Evolutionary conservation across 2,113 vertebrate genomes (phyloP).

Genomic region (Ginglymostoma cirratum): DNA sequence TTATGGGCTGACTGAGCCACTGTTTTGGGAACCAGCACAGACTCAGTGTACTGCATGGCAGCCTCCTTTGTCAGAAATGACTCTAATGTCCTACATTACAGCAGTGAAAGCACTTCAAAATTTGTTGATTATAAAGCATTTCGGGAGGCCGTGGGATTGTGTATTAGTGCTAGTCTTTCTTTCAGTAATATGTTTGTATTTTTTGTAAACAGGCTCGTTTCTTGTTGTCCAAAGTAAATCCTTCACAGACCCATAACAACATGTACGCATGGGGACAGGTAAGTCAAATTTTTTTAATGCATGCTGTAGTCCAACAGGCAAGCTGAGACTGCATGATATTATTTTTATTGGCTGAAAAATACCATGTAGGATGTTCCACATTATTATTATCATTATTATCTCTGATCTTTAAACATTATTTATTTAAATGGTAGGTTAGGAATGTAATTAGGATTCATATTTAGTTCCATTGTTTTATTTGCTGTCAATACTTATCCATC

Average conservation of each 20-base stretch:
- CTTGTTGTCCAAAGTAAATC: slow-evolving; percentile 95
- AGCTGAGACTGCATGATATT: neutral
- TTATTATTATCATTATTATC: neutral
- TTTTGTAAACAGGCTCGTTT: slow-evolving; percentile 75
- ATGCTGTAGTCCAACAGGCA: neutral
- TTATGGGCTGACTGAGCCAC: too few relatives aligned
- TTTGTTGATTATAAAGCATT: neutral
- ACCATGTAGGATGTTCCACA: neutral
- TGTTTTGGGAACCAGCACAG: too few relatives aligned
- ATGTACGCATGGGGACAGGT: slow-evolving; percentile 98
- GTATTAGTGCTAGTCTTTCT: neutral
- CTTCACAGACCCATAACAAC: slow-evolving; percentile 96
- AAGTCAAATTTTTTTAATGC: slow-evolving; percentile 42
- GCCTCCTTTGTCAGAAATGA: neutral
- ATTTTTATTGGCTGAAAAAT: neutral
- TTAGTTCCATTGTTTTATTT: neutral
- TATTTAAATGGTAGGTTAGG: neutral
- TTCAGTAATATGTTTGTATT: slow-evolving; percentile 35
- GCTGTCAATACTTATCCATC: neutral
- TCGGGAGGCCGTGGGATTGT: neutral
- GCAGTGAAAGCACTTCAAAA: neutral
- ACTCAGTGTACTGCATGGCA: neutral
- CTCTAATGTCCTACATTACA: neutral
- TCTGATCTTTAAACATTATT: neutral
- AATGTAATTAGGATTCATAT: neutral